Evolutionary conservation across 1,140 invertebrate species (phyloP).

Genomic region (Leptopilina clavipes): DNA sequence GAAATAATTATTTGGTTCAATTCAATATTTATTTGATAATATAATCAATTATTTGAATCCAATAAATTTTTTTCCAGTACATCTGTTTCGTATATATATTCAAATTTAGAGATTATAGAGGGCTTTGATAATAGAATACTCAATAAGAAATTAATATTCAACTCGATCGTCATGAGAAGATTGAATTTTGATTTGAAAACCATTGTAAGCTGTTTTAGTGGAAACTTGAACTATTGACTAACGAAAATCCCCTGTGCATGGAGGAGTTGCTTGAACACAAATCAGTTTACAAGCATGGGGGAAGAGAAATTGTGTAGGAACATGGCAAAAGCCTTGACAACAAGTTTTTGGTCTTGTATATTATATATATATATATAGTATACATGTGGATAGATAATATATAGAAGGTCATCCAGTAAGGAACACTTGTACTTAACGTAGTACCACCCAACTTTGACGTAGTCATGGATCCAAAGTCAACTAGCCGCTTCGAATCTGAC

Average conservation of each 20-base stretch:
- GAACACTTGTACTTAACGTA: conserved; percentile 21
- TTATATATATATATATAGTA: too few relatives aligned
- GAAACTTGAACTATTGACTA: conserved; percentile 55
- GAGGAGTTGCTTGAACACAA: conserved; percentile 66
- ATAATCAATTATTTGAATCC: too few relatives aligned
- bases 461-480: conserved; percentile 23
- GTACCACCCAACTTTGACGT: conserved; percentile 17
- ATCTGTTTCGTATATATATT: too few relatives aligned
- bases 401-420: conserved; percentile 1
- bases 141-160: too few relatives aligned
- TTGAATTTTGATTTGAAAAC: too few relatives aligned
- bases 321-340: conserved; percentile 4
- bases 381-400: too few relatives aligned
- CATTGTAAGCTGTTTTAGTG: conserved; percentile 56
- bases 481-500: not conserved
- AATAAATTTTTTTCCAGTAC: too few relatives aligned
- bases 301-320: not conserved
- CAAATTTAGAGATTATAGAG: too few relatives aligned
- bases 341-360: not conserved
- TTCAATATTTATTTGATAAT: too few relatives aligned
- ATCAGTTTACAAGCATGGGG: conserved; percentile 67
- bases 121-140: too few relatives aligned
- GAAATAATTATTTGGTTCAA: too few relatives aligned
- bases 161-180: too few relatives aligned
- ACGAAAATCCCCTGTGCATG: conserved; percentile 70